Conservation (phyloP, 2,888 invertebrate species). For the Heliconius sara region DNA sequence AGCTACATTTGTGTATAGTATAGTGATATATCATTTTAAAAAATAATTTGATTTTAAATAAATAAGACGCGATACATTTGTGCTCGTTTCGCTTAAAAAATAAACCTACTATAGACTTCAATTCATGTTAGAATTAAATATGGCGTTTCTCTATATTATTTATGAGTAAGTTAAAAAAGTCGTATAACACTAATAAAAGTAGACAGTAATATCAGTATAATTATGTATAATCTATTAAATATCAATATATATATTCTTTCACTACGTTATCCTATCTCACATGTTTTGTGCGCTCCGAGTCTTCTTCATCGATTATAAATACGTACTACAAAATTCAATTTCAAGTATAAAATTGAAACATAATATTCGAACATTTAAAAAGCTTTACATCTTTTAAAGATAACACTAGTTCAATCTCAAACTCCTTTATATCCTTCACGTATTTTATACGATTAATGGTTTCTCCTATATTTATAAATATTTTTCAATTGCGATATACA, state of each 20-base stretch:
- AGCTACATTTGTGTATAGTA: background rate
- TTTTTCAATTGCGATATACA: conserved; percentile 47
- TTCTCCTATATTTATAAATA: conserved; percentile 32
- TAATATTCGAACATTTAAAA: conserved; percentile 39
- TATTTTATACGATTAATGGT: conserved; percentile 40
- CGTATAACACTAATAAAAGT: conserved; percentile 39
- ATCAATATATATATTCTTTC: conserved; percentile 61
- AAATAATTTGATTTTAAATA: conserved; percentile 3
- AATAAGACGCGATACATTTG: conserved; percentile 22
- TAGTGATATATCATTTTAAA: background rate
- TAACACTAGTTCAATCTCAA: conserved; percentile 38
- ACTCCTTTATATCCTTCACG: conserved; percentile 29
- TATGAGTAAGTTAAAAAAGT: conserved; percentile 34
- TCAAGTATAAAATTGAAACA: conserved; percentile 49
- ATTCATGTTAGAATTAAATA: conserved; percentile 10
- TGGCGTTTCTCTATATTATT: conserved; percentile 10
- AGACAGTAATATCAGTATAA: conserved; percentile 52
- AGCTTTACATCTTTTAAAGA: conserved; percentile 48
- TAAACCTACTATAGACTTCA: background rate
- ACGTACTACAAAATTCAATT: conserved; percentile 61
- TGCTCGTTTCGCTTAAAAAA: conserved; percentile 18
- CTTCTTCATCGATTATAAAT: conserved; percentile 66
- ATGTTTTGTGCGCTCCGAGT: conserved; percentile 80
- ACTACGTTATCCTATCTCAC: conserved; percentile 75
- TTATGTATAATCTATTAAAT: conserved; percentile 56